Evolutionary conservation across 2,888 invertebrate genomes (phyloP).

Genomic region (Acanthosepion pharaonis): DNA sequence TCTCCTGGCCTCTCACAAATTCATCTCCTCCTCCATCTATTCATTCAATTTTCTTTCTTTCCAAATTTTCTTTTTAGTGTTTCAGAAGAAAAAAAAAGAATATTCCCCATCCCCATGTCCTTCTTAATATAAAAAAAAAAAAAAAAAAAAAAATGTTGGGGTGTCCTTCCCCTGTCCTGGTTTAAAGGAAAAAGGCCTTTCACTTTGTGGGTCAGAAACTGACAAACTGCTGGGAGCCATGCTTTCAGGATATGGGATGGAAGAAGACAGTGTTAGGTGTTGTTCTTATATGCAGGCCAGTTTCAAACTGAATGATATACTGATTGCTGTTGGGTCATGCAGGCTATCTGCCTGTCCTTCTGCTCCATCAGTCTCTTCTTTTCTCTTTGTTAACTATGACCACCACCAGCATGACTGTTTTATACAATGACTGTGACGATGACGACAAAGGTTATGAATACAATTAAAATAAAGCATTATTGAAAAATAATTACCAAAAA

Average conservation of each 20-base stretch:
- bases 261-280: not conserved
- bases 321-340: not conserved
- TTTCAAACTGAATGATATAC: conserved; percentile 8
- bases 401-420: not conserved
- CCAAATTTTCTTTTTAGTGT: not conserved
- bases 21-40: conserved; percentile 33
- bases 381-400: not conserved
- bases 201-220: conserved; percentile 9
- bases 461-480: conserved; percentile 23
- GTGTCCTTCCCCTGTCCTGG: not conserved
- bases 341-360: not conserved
- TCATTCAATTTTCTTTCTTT: not conserved
- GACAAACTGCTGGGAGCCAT: not conserved
- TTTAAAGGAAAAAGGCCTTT: not conserved
- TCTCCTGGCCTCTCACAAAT: not conserved
- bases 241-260: not conserved
- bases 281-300: not conserved
- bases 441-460: conserved; percentile 14
- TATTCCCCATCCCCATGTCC: not conserved
- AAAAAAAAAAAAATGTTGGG: not conserved
- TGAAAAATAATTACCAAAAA: not conserved
- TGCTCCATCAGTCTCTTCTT: not conserved
- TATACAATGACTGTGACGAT: not conserved
- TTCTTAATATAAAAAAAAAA: not conserved
- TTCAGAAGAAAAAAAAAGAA: not conserved